A percentile compares a stretch with the other conserved stretches of the same genome.
phyloP scores from a whole-genome alignment of 2,797 vertebrate genomes.

The Synaphobranchus kaupii region DNA sequence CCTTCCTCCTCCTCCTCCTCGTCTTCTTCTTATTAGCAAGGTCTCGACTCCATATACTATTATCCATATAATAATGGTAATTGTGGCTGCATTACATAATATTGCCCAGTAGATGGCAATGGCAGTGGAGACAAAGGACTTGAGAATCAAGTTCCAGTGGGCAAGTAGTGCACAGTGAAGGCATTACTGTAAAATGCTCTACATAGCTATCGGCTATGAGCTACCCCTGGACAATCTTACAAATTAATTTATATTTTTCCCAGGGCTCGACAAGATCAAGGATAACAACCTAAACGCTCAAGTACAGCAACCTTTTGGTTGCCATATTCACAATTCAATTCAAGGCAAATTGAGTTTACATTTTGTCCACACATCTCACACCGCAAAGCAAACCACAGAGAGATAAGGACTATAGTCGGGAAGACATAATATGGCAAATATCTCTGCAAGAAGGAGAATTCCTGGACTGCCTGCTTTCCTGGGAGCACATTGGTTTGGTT shows the following conservation, averaged over 20 bases:
- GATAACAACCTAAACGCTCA: background rate
- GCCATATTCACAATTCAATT: background rate
- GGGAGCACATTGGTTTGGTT: too few species aligned
- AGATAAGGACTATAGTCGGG: background rate
- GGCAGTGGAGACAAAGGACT: slow-evolving; percentile 42
- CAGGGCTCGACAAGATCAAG: too few species aligned
- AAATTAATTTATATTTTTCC: background rate
- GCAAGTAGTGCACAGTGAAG: background rate
- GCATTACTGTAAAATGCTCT: background rate
- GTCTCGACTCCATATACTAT: background rate
- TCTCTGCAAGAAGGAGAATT: background rate
- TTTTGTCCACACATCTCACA: background rate
- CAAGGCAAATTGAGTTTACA: background rate
- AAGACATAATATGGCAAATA: background rate
- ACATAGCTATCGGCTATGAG: background rate
- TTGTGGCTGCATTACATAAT: slow-evolving; percentile 28
- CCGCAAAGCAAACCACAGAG: background rate
- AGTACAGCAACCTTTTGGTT: background rate
- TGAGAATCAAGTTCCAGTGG: background rate
- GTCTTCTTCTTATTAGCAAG: background rate
- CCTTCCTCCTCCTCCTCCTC: too few species aligned
- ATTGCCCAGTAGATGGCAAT: slow-evolving; percentile 36
- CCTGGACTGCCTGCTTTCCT: too few species aligned
- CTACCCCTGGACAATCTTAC: background rate
- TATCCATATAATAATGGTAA: background rate